Percentiles rank a stretch among this genome's conserved stretches.
phyloP scores from a whole-genome alignment of 2,797 vertebrate species.

The Falco novaeseelandiae region DNA sequence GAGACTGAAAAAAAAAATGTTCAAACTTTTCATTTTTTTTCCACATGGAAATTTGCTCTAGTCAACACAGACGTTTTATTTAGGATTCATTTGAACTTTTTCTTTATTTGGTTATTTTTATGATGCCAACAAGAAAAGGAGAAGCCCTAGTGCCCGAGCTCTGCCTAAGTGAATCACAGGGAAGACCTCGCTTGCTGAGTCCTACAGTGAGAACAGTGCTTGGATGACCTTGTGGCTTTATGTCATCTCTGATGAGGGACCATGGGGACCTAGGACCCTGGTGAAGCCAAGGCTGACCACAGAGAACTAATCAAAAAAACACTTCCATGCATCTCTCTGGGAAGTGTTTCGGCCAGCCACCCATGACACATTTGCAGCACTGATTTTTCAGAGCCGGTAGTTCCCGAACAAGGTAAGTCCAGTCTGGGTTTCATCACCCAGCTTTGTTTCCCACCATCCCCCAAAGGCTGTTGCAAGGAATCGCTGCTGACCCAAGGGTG shows the following conservation, averaged over 20 bases:
- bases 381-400: background rate
- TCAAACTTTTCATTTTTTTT: background rate
- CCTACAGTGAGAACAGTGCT: background rate
- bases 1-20: background rate
- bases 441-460: background rate
- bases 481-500: background rate
- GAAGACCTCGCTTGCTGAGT: background rate
- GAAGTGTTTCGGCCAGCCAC: background rate
- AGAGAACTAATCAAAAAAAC: background rate
- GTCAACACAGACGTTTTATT: background rate
- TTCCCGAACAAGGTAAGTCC: background rate
- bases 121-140: background rate
- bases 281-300: accelerated
- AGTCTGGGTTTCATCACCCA: background rate
- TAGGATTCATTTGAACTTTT: background rate
- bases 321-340: background rate
- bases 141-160: background rate
- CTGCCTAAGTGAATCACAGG: background rate
- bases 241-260: background rate
- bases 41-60: background rate
- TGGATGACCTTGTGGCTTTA: accelerated
- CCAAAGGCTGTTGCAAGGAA: background rate
- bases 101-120: background rate
- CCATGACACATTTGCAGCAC: background rate
- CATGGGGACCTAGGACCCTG: background rate